These are phyloP conservation scores for Protophormia terraenovae DNA, from an alignment of 2,888 invertebrate genomes.

Conservation along the genomic window DNA sequence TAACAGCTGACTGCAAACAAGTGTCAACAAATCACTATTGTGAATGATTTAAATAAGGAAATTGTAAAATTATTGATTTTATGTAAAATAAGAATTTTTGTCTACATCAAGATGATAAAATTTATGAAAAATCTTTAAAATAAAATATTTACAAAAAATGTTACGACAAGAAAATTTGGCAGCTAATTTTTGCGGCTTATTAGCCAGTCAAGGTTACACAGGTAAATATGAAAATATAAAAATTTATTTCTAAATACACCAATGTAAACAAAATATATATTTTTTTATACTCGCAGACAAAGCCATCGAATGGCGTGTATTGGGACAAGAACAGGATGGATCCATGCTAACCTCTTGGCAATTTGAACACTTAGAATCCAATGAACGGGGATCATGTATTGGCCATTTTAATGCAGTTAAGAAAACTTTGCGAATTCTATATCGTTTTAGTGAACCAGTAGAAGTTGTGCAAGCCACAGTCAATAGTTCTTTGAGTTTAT, in stretches of 20 bases:
- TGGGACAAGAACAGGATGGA: conserved; percentile 91
- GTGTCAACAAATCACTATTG: conserved; percentile 2
- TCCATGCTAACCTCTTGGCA: conserved; percentile 88
- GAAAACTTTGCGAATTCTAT: conserved; percentile 84
- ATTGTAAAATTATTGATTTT: conserved; percentile 50
- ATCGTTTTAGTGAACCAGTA: conserved; percentile 83
- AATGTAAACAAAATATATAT: not conserved
- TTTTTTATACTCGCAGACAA: conserved; percentile 81
- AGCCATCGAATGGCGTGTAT: conserved; percentile 89
- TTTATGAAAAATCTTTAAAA: not conserved
- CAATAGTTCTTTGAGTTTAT: conserved; percentile 85
- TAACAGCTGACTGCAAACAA: not conserved
- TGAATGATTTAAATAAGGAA: not conserved
- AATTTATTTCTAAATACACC: not conserved
- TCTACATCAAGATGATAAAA: conserved; percentile 45
- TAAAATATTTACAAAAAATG: conserved; percentile 70
- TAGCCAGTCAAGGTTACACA: conserved; percentile 78
- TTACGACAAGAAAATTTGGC: conserved; percentile 81
- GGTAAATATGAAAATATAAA: conserved; percentile 70
- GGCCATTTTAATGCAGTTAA: conserved; percentile 85
- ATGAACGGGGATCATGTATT: conserved; percentile 81
- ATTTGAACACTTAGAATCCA: conserved; percentile 78
- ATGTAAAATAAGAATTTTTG: not conserved
- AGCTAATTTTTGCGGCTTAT: conserved; percentile 80
- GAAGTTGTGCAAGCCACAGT: conserved; percentile 91